A percentile compares a stretch with the other conserved stretches of the same genome.
These are phyloP conservation scores for Agrotis segetum DNA, from an alignment of 2,888 invertebrate species.

Conservation along the genomic window DNA sequence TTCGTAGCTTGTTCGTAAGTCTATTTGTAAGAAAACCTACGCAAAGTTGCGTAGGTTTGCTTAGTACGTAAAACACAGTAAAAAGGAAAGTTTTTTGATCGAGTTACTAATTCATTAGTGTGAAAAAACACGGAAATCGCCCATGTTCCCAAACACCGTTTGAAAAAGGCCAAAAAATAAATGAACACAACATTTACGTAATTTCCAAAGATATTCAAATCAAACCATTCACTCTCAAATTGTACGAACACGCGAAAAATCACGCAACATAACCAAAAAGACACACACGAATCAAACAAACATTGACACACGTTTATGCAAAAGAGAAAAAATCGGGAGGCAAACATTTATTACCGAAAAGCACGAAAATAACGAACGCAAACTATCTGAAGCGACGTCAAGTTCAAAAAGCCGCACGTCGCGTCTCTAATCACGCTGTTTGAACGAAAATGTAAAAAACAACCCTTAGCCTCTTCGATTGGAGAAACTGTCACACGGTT, in stretches of 20 bases:
- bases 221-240: constrained; percentile 45
- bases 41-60: background rate
- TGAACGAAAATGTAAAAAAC: constrained; percentile 87
- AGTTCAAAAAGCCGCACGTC: constrained; percentile 83
- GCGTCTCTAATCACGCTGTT: constrained; percentile 89
- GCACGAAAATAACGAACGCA: constrained; percentile 74
- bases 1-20: background rate
- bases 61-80: background rate
- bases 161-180: constrained; percentile 25
- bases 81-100: background rate
- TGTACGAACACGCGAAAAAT: constrained; percentile 42
- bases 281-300: constrained; percentile 63
- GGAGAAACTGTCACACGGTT: constrained; percentile 89
- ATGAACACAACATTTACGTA: constrained; percentile 47
- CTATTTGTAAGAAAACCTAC: background rate
- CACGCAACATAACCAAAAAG: constrained; percentile 56
- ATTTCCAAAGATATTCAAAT: constrained; percentile 40
- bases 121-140: constrained; percentile 24
- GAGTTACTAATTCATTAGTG: background rate
- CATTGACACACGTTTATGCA: constrained; percentile 76
- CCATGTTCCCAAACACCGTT: background rate
- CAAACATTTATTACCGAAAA: constrained; percentile 83
- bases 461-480: constrained; percentile 85
- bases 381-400: constrained; percentile 82
- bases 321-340: constrained; percentile 74